These are phyloP conservation scores for Spilogale gracilis DNA, from an alignment of 2,113 vertebrate species.

Conservation along the genomic window DNA sequence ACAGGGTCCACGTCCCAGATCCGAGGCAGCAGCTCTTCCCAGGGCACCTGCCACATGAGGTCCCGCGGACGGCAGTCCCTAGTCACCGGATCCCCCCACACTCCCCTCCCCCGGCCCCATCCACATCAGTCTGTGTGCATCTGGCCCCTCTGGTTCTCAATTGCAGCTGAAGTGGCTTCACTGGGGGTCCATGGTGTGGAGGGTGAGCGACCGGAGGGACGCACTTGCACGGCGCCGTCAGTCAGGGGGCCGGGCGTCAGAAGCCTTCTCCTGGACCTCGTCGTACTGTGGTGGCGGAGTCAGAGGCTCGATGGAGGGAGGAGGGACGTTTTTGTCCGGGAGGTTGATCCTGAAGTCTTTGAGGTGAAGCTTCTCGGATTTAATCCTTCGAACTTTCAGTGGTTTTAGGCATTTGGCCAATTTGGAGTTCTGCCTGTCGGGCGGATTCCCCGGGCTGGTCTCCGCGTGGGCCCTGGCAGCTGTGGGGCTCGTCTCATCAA, in stretches of 20 bases:
- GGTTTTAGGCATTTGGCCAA: constrained; percentile 91
- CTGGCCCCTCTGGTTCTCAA: background rate
- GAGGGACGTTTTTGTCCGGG: constrained; percentile 81
- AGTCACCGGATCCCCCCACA: background rate
- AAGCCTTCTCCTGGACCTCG: constrained; percentile 86
- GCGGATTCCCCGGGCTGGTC: background rate
- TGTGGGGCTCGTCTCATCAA: background rate
- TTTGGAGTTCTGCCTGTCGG: constrained; percentile 86
- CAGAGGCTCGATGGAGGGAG: constrained; percentile 93
- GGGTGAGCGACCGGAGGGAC: background rate
- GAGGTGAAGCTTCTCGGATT: constrained; percentile 94
- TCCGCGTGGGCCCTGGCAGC: background rate
- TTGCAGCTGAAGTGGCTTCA: background rate
- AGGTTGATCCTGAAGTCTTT: constrained; percentile 90
- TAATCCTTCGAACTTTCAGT: constrained; percentile 94
- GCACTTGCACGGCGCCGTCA: background rate
- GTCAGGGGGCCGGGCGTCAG: constrained; percentile 75
- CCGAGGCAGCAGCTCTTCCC: background rate
- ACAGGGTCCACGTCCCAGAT: background rate
- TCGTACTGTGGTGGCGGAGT: constrained; percentile 97
- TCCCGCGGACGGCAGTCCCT: background rate
- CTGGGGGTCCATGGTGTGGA: background rate
- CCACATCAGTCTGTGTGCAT: background rate
- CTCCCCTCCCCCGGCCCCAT: background rate
- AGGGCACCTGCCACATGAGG: accelerated